A percentile compares a stretch with the other conserved stretches of the same genome.
These are phyloP conservation scores for Bombus fervidus DNA, from an alignment of 1,140 invertebrate genomes.

Conservation along the genomic window DNA sequence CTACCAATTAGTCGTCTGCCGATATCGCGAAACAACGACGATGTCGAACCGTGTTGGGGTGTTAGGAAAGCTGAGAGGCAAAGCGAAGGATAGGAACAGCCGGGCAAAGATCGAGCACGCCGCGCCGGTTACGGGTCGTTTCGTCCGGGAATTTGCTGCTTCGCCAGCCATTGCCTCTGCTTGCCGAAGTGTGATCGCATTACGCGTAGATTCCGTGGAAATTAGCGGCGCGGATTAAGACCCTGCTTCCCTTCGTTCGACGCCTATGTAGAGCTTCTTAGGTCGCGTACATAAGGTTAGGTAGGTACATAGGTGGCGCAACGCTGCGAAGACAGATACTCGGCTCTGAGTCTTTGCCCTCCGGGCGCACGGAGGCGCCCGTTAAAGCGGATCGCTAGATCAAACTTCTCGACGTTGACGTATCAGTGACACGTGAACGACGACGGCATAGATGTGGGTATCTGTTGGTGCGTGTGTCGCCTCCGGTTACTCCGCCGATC, in stretches of 20 bases:
- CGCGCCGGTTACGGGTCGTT: constrained; percentile 42
- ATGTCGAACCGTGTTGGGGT: background rate
- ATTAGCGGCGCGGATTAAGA: constrained; percentile 61
- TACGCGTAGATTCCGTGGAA: constrained; percentile 60
- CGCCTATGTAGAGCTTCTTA: background rate
- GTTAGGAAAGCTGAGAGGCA: background rate
- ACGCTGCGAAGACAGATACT: background rate
- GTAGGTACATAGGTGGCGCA: constrained; percentile 23
- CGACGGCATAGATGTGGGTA: background rate
- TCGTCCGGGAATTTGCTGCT: constrained; percentile 48
- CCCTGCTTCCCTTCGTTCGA: background rate
- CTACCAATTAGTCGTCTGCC: constrained; percentile 60
- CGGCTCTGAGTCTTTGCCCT: background rate
- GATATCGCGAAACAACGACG: constrained; percentile 55
- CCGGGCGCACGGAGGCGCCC: background rate
- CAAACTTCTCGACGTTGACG: constrained; percentile 39
- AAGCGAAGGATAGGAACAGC: no score
- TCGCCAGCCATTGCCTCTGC: constrained; percentile 55
- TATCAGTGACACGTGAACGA: constrained; percentile 34
- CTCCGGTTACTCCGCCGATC: background rate
- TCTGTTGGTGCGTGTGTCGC: background rate
- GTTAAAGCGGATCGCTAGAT: constrained; percentile 31
- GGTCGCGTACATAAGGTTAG: background rate
- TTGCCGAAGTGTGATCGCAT: constrained; percentile 58
- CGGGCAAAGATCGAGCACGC: constrained; percentile 36